Conservation (phyloP, 2,888 invertebrate species). For the Melanostoma mellinum region DNA sequence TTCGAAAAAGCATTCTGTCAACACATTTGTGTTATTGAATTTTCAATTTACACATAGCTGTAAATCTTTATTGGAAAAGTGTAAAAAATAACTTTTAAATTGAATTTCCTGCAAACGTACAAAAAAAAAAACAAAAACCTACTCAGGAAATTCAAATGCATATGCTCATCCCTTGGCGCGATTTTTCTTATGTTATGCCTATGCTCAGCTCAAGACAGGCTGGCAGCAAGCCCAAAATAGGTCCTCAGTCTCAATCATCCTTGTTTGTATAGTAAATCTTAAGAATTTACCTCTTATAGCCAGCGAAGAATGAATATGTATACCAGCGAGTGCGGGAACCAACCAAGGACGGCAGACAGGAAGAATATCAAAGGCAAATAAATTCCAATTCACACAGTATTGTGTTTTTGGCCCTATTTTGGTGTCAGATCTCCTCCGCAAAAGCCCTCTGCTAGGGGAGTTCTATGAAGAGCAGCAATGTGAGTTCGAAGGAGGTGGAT, state of each 20-base stretch:
- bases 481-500: too few relatives aligned
- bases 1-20: too few relatives aligned
- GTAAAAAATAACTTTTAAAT: slow-evolving; percentile 20
- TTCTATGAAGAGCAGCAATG: too few relatives aligned
- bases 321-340: neutral
- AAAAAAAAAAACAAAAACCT: slow-evolving; percentile 2
- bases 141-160: slow-evolving; percentile 39
- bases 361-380: slow-evolving; percentile 64
- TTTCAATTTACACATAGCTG: slow-evolving; percentile 15
- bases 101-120: slow-evolving; percentile 36
- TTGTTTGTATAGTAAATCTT: slow-evolving; percentile 64
- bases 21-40: slow-evolving; percentile 20
- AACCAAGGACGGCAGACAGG: slow-evolving; percentile 51
- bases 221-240: neutral
- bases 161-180: slow-evolving; percentile 44
- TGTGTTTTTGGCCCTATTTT: slow-evolving; percentile 19
- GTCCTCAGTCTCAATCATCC: slow-evolving; percentile 67
- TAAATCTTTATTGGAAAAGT: neutral
- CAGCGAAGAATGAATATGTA: slow-evolving; percentile 4
- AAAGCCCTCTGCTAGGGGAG: too few relatives aligned
- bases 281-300: slow-evolving; percentile 46
- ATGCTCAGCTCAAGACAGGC: neutral
- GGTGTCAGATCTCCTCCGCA: too few relatives aligned
- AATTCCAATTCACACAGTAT: slow-evolving; percentile 69
- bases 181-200: slow-evolving; percentile 52